A percentile compares a stretch with the other conserved stretches of the same genome.
Conservation (phyloP, 2,113 vertebrate species). For the Pteronura brasiliensis region DNA sequence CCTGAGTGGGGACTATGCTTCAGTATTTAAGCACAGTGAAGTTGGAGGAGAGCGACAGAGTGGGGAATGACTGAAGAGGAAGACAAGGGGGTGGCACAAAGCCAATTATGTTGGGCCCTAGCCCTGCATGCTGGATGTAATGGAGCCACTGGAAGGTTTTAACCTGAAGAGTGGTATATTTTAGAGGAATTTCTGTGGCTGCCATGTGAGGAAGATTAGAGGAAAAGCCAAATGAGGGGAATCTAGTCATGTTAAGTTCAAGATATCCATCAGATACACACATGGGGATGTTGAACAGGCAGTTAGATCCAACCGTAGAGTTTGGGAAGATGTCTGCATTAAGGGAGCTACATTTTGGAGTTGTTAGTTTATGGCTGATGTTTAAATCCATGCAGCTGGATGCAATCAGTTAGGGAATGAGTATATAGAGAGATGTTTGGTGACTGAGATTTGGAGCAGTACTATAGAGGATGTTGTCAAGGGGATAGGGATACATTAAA, state of each 20-base stretch:
- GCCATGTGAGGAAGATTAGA: not conserved
- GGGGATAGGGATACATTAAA: not conserved
- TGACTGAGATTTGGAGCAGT: not conserved
- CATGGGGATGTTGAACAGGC: not conserved
- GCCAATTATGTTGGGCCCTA: not conserved
- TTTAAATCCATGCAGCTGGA: not conserved
- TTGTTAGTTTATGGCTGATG: not conserved
- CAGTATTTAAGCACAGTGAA: not conserved
- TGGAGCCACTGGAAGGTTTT: not conserved
- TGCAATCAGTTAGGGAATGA: not conserved
- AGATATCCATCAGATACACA: not conserved
- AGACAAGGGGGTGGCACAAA: not conserved
- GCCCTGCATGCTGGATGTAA: not conserved
- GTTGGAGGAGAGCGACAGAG: not conserved
- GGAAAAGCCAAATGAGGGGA: not conserved
- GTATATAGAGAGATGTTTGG: not conserved
- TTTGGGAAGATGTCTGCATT: not conserved
- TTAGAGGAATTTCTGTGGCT: not conserved
- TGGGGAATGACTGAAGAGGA: not conserved
- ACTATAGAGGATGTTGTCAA: too few relatives aligned
- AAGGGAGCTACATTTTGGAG: not conserved
- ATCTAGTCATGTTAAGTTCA: not conserved
- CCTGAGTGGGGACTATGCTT: not conserved
- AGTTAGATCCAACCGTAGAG: not conserved
- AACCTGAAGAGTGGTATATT: not conserved